Base-by-base conservation (phyloP, 2,113 vertebrate genomes). In the Melozone crissalis region DNA sequence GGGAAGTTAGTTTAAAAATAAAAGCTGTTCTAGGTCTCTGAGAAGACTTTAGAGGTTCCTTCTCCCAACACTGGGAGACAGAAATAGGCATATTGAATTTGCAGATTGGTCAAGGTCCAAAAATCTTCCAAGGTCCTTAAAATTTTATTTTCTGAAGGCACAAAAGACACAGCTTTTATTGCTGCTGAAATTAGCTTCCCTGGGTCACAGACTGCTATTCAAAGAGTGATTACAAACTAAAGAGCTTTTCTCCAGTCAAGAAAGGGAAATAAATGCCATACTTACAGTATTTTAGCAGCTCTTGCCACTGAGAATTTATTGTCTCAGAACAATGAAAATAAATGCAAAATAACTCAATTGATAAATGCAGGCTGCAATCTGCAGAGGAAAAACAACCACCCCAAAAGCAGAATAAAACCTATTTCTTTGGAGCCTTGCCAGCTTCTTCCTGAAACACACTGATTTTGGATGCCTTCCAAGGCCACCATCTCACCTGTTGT, bases 221-320 rank as follows among this genome's bases (percentile, higher is more conserved):
- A 73, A 80, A 90, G 68, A 46, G 16, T 15, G 10, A 51, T 59
- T 86, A 66, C 35, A 47, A 83, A 86, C 65, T 41, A 39, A 54
- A 88, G 58, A 20, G 35, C 58, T 89, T 87, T 87, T 84, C 74
- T 62, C 6, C 62, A 66, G 43, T 43, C 46, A 87, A 62, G 23
- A 37, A 75, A 92, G n/a, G 41, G 58, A 78, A 94, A 66, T 43
- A 95, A 94, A 92, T 65, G 44, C 49, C 57, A 87, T 69, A 79
- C 23, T 87, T 71, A 23, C 13, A 91, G 27, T 63, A 62, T 83
- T 95, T 91, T 66, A 91, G 51, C 63, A 93, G 3, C 46, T 68
- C 58, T 74, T 58, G 28, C 49, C 62, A 81, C 59, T 77, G 47
- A 68, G 65, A 79, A 84, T 84, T 92, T 79, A 65, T 77, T 75